phyloP scores from a whole-genome alignment of 2,113 vertebrate genomes.

The Uria lomvia region DNA sequence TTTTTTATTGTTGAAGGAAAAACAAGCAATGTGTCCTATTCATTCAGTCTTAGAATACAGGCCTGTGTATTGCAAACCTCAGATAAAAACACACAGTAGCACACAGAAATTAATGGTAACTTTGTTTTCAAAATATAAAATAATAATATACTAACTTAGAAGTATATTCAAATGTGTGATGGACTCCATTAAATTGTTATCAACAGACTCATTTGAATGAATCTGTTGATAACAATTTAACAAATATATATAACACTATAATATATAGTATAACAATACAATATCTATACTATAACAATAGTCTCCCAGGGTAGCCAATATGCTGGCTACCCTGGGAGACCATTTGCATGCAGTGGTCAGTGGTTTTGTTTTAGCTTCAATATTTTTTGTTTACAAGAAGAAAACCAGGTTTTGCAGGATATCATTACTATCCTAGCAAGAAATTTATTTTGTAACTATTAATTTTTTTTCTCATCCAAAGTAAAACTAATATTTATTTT shows the following conservation, averaged over 20 bases:
- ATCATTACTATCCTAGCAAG: background rate
- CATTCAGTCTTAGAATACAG: background rate
- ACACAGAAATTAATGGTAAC: background rate
- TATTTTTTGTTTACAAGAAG: background rate
- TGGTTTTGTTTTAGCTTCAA: background rate
- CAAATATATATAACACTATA: too few relatives aligned
- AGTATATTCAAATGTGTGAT: background rate
- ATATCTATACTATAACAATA: too few relatives aligned
- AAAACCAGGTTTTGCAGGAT: background rate
- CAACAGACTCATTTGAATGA: background rate
- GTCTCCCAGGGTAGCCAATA: too few relatives aligned
- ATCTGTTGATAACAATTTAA: too few relatives aligned
- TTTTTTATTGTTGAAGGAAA: background rate
- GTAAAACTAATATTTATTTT: background rate
- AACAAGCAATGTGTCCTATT: background rate
- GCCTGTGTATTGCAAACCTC: background rate
- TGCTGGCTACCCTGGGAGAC: background rate
- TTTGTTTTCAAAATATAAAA: background rate
- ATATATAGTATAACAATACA: too few relatives aligned
- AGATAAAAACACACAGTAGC: background rate
- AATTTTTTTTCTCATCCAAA: background rate
- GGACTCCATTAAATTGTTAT: background rate
- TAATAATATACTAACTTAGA: background rate
- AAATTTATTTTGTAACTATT: background rate
- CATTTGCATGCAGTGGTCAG: background rate